phyloP scores from a whole-genome alignment of 2,113 vertebrate genomes.

The Ageneiosus marmoratus region DNA sequence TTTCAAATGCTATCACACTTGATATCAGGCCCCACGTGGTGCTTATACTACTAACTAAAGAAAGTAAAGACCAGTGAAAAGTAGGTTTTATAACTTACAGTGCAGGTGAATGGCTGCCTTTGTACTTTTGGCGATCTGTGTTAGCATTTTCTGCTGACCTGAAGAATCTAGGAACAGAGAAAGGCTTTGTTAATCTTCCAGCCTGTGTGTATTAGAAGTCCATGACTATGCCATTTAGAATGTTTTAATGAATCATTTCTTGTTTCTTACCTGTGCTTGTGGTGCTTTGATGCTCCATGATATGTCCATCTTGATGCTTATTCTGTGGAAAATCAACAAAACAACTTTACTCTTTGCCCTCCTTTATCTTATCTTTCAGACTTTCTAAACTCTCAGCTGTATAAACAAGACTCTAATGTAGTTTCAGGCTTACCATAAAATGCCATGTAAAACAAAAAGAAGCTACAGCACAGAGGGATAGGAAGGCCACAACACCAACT shows the following conservation, averaged over 20 bases:
- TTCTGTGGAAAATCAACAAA: conserved; percentile 23
- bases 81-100: conserved; percentile 63
- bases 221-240: background rate
- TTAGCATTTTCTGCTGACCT: conserved; percentile 60
- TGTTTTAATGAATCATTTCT: conserved; percentile 6
- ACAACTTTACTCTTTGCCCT: background rate
- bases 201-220: background rate
- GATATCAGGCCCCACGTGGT: background rate
- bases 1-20: background rate
- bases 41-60: background rate
- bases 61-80: conserved; percentile 11
- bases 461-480: conserved; percentile 53
- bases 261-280: conserved; percentile 20
- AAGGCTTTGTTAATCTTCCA: background rate
- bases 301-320: background rate
- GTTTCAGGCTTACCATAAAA: conserved; percentile 39
- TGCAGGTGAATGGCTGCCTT: conserved; percentile 75
- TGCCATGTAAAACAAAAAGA: conserved; percentile 55
- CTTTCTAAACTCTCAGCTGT: background rate
- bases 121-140: conserved; percentile 59
- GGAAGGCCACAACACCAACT: conserved; percentile 18
- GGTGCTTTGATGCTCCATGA: background rate
- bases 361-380: background rate
- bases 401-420: background rate
- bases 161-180: conserved; percentile 43